Conservation (phyloP, 2,888 invertebrate species). For the Nymphalis urticae region DNA sequence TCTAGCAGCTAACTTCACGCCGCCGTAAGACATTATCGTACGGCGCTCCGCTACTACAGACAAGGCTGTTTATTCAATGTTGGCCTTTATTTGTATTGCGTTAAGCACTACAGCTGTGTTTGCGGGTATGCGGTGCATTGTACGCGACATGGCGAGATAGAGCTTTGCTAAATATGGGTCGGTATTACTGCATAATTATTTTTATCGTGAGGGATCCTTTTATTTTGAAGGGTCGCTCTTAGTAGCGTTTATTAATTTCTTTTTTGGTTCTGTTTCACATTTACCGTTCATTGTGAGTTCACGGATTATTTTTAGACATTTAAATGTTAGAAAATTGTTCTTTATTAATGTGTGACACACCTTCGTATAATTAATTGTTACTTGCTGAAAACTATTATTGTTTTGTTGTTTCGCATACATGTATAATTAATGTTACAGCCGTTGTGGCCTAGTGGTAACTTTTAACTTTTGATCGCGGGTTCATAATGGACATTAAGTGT, state of each 20-base stretch:
- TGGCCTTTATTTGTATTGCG: background rate
- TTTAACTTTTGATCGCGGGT: too few species aligned
- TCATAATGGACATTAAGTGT: too few species aligned
- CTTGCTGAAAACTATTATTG: background rate
- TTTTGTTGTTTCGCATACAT: too few species aligned
- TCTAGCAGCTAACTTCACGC: conserved; percentile 59
- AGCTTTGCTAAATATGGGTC: conserved; percentile 58
- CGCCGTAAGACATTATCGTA: conserved; percentile 41
- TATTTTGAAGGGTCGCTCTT: conserved; percentile 33
- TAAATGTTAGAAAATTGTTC: conserved; percentile 30
- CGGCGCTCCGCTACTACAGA: conserved; percentile 5
- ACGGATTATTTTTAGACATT: conserved; percentile 50
- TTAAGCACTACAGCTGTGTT: conserved; percentile 29
- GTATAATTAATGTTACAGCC: too few species aligned
- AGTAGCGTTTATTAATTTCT: conserved; percentile 28
- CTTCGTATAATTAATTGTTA: conserved; percentile 1
- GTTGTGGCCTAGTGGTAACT: too few species aligned
- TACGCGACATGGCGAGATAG: conserved; percentile 54
- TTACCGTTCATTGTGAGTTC: conserved; percentile 45
- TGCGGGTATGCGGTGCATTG: conserved; percentile 11
- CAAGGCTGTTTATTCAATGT: conserved; percentile 10
- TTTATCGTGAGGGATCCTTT: conserved; percentile 36
- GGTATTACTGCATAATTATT: conserved; percentile 43
- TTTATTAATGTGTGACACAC: conserved; percentile 32
- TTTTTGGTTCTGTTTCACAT: conserved; percentile 61